Conservation (phyloP, 2,888 invertebrate genomes). For the Lobophora halterata region DNA sequence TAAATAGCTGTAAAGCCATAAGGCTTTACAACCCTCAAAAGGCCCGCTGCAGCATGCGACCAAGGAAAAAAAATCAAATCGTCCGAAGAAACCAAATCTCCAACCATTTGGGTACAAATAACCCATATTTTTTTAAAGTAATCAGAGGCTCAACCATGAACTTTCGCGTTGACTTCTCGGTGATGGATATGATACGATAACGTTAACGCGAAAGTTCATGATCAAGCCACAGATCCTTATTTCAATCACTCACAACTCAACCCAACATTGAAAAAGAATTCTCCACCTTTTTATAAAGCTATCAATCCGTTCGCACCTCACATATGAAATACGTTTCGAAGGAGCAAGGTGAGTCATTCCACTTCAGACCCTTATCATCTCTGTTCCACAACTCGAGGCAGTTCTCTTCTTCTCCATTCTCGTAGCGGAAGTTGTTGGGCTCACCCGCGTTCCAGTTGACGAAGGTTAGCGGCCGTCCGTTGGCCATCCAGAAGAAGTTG, state of each 20-base stretch:
- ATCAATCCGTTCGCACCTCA: conserved; percentile 85
- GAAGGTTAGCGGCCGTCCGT: conserved; percentile 92
- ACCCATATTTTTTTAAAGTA: too few species aligned
- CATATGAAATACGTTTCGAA: conserved; percentile 96
- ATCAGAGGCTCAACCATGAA: too few species aligned
- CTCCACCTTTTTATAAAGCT: neutral
- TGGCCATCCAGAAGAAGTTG: conserved; percentile 96
- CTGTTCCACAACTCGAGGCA: conserved; percentile 95
- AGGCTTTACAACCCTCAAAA: too few species aligned
- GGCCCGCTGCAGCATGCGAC: too few species aligned
- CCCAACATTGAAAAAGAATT: neutral
- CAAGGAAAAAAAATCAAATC: too few species aligned
- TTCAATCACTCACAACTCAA: conserved; percentile 3
- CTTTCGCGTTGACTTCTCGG: too few species aligned
- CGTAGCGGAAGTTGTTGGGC: conserved; percentile 95
- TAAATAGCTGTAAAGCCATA: too few species aligned
- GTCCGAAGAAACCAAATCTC: too few species aligned
- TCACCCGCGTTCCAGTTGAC: conserved; percentile 97
- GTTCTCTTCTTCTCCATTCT: conserved; percentile 96
- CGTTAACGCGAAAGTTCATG: too few species aligned
- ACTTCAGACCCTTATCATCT: conserved; percentile 94
- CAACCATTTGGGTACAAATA: too few species aligned
- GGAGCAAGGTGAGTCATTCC: conserved; percentile 96
- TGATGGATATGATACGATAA: too few species aligned
- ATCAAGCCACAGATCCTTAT: too few species aligned